These are phyloP conservation scores for Theocolax elegans DNA, from an alignment of 1,140 invertebrate genomes.

Conservation along the genomic window DNA sequence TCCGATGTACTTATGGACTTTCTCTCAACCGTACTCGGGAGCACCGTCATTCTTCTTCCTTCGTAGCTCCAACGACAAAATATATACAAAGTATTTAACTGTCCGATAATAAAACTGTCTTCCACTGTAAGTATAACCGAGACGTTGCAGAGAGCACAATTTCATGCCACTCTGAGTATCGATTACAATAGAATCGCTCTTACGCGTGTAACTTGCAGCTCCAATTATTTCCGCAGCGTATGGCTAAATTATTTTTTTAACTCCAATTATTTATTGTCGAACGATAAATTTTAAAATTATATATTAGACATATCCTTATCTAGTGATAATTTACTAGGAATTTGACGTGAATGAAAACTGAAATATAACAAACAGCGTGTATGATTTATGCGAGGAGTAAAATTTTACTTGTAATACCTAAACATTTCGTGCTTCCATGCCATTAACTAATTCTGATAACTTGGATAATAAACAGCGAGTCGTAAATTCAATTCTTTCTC, in stretches of 20 bases:
- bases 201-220: too few species aligned
- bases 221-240: too few species aligned
- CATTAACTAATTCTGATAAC: slow-evolving; percentile 35
- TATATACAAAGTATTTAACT: slow-evolving; percentile 23
- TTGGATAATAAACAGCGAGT: slow-evolving; percentile 20
- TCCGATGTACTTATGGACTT: slow-evolving; percentile 4
- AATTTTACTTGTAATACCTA: slow-evolving; percentile 13
- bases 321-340: too few species aligned
- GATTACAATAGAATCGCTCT: too few species aligned
- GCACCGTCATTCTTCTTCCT: slow-evolving; percentile 16
- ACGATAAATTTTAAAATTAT: too few species aligned
- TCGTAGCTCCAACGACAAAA: slow-evolving; percentile 20
- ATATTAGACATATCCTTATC: too few species aligned
- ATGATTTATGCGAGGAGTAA: slow-evolving; percentile 13
- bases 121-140: too few species aligned
- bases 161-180: slow-evolving; percentile 3
- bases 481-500: slow-evolving; percentile 20
- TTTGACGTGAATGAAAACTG: too few species aligned
- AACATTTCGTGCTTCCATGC: slow-evolving; percentile 19
- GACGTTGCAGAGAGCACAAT: neutral
- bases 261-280: too few species aligned
- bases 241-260: too few species aligned
- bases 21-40: neutral
- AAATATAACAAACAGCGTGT: neutral
- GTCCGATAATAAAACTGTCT: slow-evolving; percentile 7